Evolutionary conservation across 2,888 invertebrate species (phyloP).

Genomic region (Amblyjoppa fuscipennis): DNA sequence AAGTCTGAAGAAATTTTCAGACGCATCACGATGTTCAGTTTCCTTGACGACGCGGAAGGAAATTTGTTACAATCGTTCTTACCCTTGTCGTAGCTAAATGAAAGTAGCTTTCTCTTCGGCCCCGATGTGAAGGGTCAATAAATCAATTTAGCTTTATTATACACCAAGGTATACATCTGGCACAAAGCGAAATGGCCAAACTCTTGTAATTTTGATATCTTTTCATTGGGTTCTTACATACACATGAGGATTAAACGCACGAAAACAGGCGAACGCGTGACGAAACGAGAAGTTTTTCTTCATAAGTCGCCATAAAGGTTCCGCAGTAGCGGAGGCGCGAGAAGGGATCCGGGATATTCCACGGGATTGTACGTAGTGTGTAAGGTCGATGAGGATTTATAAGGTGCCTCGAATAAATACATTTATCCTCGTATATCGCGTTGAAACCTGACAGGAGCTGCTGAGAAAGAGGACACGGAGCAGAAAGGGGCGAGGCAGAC

Average conservation of each 20-base stretch:
- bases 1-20: neutral
- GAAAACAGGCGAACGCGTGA: neutral
- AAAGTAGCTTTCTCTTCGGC: too few relatives aligned
- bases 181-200: neutral
- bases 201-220: neutral
- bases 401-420: slow-evolving; percentile 69
- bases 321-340: slow-evolving; percentile 23
- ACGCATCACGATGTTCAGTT: neutral
- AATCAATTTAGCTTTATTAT: neutral
- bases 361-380: slow-evolving; percentile 49
- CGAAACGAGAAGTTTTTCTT: neutral
- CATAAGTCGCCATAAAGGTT: neutral
- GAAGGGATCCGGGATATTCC: slow-evolving; percentile 47
- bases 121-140: neutral
- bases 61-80: too few relatives aligned
- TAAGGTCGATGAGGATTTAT: slow-evolving; percentile 71
- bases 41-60: too few relatives aligned
- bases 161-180: neutral
- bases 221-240: neutral
- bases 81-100: too few relatives aligned
- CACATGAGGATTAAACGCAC: neutral
- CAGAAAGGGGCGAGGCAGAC: neutral
- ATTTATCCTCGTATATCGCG: slow-evolving; percentile 62
- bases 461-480: slow-evolving; percentile 51
- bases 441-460: slow-evolving; percentile 47